phyloP scores from a whole-genome alignment of 2,113 vertebrate genomes.

The Otus sunia region DNA sequence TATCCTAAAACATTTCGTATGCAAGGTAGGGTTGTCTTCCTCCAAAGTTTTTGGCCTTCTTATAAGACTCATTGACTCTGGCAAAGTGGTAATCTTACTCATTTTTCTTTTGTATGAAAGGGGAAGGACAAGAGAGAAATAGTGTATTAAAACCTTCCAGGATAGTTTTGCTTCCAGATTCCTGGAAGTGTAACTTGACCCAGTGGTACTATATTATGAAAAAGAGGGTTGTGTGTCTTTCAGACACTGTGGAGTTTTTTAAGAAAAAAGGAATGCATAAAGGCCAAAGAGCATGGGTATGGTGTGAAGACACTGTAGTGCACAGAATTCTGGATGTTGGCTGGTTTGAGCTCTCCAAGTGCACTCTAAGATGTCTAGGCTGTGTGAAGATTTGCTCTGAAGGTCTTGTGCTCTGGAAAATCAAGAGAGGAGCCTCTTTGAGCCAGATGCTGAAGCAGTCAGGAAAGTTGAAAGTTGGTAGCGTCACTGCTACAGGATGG shows the following conservation, averaged over 20 bases:
- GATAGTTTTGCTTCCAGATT: not conserved
- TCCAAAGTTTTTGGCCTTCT: not conserved
- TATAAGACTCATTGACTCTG: not conserved
- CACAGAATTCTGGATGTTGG: not conserved
- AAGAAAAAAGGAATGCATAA: not conserved
- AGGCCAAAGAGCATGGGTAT: not conserved
- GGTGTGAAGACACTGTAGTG: not conserved
- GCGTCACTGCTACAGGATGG: rapidly evolving
- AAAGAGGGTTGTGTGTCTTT: not conserved
- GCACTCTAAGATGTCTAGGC: not conserved
- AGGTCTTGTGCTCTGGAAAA: not conserved
- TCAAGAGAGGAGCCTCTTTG: not conserved
- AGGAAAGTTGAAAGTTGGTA: not conserved
- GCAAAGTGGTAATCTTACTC: not conserved
- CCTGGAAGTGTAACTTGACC: not conserved
- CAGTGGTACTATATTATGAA: not conserved
- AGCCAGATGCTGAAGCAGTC: not conserved
- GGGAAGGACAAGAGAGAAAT: not conserved
- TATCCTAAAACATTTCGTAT: not conserved
- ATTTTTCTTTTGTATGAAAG: not conserved
- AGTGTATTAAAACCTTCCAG: not conserved
- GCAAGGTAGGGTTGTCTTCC: not conserved
- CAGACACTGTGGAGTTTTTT: not conserved
- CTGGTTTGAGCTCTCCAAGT: not conserved
- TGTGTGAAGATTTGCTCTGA: not conserved